These are phyloP conservation scores for Rhaphigaster nebulosa DNA, from an alignment of 2,888 invertebrate species.

Conservation along the genomic window DNA sequence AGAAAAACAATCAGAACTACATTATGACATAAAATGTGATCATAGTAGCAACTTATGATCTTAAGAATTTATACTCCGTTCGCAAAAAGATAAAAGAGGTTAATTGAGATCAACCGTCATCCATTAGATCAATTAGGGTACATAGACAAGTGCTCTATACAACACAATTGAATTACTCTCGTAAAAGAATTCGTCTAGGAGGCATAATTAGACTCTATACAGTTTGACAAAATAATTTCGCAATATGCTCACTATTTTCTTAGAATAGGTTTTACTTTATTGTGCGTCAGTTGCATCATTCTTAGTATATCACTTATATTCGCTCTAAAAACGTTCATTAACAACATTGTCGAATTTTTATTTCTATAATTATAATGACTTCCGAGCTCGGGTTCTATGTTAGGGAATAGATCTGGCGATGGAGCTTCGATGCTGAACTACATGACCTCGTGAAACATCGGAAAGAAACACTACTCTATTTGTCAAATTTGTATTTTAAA, in stretches of 20 bases:
- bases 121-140: constrained; percentile 13
- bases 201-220: not conserved
- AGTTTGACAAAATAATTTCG: not conserved
- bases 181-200: constrained; percentile 2
- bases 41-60: not conserved
- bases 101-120: not conserved
- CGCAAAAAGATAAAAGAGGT: not conserved
- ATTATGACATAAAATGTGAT: not conserved
- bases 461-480: no score
- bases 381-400: no score
- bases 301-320: not conserved
- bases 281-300: not conserved
- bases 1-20: not conserved
- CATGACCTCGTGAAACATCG: no score
- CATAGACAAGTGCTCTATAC: constrained; percentile 16
- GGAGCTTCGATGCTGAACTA: no score
- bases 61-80: not conserved
- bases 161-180: constrained; percentile 27
- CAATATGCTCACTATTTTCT: not conserved
- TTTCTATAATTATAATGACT: not conserved
- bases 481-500: no score
- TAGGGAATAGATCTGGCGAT: no score
- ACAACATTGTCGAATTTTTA: not conserved
- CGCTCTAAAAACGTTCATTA: not conserved
- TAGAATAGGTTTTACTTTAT: not conserved